Base-by-base conservation (phyloP, 2,888 invertebrate species). In the Diadegma fenestrale region DNA sequence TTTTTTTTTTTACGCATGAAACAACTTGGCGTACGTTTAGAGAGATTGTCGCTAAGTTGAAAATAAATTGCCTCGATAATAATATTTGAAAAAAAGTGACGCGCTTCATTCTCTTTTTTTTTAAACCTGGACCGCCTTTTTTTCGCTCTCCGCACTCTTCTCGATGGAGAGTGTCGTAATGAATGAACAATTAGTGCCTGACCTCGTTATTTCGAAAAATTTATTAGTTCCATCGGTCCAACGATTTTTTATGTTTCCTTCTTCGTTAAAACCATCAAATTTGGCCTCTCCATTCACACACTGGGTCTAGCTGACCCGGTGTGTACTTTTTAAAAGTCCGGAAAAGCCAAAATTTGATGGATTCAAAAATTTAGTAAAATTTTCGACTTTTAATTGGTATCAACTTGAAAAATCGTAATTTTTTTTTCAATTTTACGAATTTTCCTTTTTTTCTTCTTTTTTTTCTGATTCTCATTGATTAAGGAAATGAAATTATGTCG, bases 1-100 rank as follows among this genome's bases (percentile, higher is more conserved):
- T 79, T 71, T 82, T 82, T 71, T 80, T 17, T 71, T 80, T 17
- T 76, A 64, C 72, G 45, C 66, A 80, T 80, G 58, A 41, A 33
- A 33, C 19, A 58, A 66, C 51, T 63, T 12, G 22, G 17, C 26
- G 43, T 81, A 58, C 33, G 30, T 45, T 64, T 41, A 77, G 41
- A 61, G 26, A 64, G 43, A 58, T 79, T 43, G 54, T 64, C 76
- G 71, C 41, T 41, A 30, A 37, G 45, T 61, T 63, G 78, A 75
- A 75, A 78, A 48, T 48, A 66, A 75, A 33, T 45, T 33, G 14
- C 41, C 3, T 2, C 3, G 2, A 61, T n/a, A 43, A 63, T 45
- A 48, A 19, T 19, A 37, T 37, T n/a, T 37, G 7, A 17, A 69
- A 45, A 75, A n/a, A 41, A 26, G 41, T 0, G 2, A 26, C 0